Conservation (phyloP, 2,888 invertebrate genomes). For the Melinopterus prodromus region DNA sequence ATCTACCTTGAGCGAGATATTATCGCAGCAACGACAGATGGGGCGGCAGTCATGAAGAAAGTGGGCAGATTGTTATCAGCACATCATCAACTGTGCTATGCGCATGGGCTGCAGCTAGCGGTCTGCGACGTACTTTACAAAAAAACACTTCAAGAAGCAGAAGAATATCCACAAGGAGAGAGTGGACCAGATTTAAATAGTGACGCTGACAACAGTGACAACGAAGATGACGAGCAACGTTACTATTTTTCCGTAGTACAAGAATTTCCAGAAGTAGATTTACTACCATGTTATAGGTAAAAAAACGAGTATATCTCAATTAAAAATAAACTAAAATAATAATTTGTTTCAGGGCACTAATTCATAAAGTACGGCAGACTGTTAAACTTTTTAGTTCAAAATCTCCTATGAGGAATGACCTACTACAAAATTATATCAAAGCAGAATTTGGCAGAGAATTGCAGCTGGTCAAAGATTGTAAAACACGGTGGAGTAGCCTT, state of each 20-base stretch:
- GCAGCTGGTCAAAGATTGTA: slow-evolving; percentile 35
- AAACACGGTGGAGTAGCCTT: slow-evolving; percentile 36
- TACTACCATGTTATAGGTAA: too few species aligned
- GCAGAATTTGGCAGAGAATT: slow-evolving; percentile 37
- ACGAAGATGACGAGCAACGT: too few species aligned
- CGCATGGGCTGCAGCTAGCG: slow-evolving; percentile 16
- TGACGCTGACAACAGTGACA: background rate
- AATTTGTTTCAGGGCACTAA: background rate
- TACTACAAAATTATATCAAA: slow-evolving; percentile 39
- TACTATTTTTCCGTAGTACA: too few species aligned
- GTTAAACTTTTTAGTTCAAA: slow-evolving; percentile 19
- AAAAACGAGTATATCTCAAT: background rate
- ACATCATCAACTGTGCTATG: slow-evolving; percentile 22
- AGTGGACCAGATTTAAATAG: background rate
- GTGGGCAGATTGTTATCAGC: background rate
- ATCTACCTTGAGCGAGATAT: background rate
- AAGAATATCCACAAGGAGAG: background rate
- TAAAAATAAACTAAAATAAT: slow-evolving; percentile 6
- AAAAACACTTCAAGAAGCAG: slow-evolving; percentile 17
- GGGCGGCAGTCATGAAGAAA: slow-evolving; percentile 23
- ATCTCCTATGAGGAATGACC: slow-evolving; percentile 10
- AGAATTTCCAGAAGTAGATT: too few species aligned
- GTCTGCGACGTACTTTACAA: slow-evolving; percentile 15
- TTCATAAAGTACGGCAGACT: slow-evolving; percentile 9
- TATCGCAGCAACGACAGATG: slow-evolving; percentile 16